These are phyloP conservation scores for Oikopleura vanhoeffeni DNA, from an alignment of 23 tunicate genomes.

Conservation along the genomic window DNA sequence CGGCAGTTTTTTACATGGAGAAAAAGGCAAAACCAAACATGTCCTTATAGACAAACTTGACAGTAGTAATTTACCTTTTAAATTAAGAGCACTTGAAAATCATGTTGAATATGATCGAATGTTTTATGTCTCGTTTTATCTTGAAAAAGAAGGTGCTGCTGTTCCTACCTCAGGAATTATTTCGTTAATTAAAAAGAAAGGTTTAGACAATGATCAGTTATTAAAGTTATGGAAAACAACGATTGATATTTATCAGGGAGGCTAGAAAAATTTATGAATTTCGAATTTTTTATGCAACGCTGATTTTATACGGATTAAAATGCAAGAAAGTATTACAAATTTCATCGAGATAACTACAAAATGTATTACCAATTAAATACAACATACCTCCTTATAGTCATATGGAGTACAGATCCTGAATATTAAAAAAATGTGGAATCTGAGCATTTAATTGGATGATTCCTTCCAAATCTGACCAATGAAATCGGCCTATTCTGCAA, in stretches of 20 bases:
- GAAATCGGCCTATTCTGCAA: too few relatives aligned
- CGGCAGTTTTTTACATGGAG: too few relatives aligned
- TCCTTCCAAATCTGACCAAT: too few relatives aligned
- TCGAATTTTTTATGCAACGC: too few relatives aligned
- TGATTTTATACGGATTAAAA: too few relatives aligned
- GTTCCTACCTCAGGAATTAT: background rate
- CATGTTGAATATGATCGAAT: background rate
- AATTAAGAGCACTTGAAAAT: too few relatives aligned
- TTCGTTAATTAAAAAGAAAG: background rate
- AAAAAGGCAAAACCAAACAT: too few relatives aligned
- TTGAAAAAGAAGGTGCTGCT: conserved; percentile 8
- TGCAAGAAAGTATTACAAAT: too few relatives aligned
- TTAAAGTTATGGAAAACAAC: background rate
- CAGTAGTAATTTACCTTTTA: too few relatives aligned
- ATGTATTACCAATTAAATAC: background rate
- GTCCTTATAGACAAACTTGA: too few relatives aligned
- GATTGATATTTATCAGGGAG: background rate
- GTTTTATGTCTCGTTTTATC: conserved; percentile 12
- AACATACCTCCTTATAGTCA: background rate
- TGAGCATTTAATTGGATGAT: too few relatives aligned
- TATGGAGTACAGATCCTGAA: background rate
- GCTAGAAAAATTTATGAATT: background rate
- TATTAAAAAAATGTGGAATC: too few relatives aligned
- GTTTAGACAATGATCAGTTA: background rate
- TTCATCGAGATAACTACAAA: background rate